Evolutionary conservation across 2,797 vertebrate genomes (phyloP), one percentile per base, ranked within the genome.

Genomic region (Kryptolebias ocellatus): DNA sequence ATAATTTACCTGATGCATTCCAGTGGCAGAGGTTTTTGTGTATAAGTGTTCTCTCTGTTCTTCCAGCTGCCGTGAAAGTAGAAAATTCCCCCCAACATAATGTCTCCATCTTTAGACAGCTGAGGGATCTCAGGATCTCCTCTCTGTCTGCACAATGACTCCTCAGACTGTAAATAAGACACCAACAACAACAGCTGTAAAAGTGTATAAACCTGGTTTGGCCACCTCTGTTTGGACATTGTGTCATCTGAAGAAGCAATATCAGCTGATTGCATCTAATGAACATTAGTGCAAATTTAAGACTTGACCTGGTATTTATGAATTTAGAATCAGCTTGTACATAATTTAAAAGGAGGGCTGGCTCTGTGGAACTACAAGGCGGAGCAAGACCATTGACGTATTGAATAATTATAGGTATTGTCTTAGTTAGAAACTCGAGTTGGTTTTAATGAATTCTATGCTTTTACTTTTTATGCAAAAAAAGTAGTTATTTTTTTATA

Each of bases 1-100:
- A 2, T 24, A 5, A 28, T 80, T 84, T 92, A 94, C 93, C 90
- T 91, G 49, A 52, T 83, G 63, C 93, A 94, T 63, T 88, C 79
- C n/a, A 90, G 66, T 24, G 84, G 76, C 20, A 50, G 46, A 34
- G 92, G 92, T 52, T 76, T 78, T 9, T 79, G 44, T n/a, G 3
- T 71, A 64, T 88, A 94, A 39, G 55, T 73, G 2, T 86, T 60
- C 4, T 87, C 52, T 72, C 50, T 78, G 37, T 80, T 47, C 24
- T 77, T 80, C 91, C 90, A 93, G 67, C 79, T 92, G 64, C 83
- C 92, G 76, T 94, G 92, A 17, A 94, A 92, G 53, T 90, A 84
- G 15, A 93, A 93, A 44, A 92, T 83, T 2, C 87, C 93, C 28
- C 92, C 92, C 45, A 94, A 16, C 39, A 88, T 78, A 34, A 93